Evolutionary conservation across 2,888 invertebrate genomes (phyloP).

Genomic region (Alloscopus bannaensis): DNA sequence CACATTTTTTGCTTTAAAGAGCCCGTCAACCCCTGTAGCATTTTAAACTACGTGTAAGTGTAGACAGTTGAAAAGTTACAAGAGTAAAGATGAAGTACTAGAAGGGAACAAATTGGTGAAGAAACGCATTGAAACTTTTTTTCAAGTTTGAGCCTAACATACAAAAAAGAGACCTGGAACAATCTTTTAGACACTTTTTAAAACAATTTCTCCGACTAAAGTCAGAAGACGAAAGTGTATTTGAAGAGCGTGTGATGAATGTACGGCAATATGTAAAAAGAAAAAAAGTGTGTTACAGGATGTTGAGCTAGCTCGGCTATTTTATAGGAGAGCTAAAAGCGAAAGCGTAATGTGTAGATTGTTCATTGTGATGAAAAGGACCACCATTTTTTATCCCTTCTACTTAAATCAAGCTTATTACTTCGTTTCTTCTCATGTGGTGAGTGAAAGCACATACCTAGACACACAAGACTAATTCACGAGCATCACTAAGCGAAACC

Average conservation of each 20-base stretch:
- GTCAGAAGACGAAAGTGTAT: conserved; percentile 14
- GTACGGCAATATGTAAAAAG: conserved; percentile 19
- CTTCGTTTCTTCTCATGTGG: background rate
- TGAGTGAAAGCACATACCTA: background rate
- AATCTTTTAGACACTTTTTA: conserved; percentile 21
- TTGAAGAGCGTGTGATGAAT: conserved; percentile 14
- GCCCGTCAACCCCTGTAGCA: too few species aligned
- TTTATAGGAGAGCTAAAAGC: background rate
- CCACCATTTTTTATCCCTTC: conserved; percentile 22
- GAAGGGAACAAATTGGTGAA: background rate
- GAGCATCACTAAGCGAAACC: conserved; percentile 5
- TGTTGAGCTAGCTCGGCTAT: background rate
- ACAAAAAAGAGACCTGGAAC: conserved; percentile 2
- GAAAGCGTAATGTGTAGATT: conserved; percentile 14
- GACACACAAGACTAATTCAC: background rate
- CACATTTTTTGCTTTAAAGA: too few species aligned
- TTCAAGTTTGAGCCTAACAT: too few species aligned
- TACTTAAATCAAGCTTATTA: background rate
- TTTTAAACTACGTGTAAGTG: too few species aligned
- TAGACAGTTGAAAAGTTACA: too few species aligned
- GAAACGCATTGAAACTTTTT: too few species aligned
- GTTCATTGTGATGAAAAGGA: conserved; percentile 33
- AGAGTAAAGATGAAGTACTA: background rate
- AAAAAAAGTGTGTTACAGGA: conserved; percentile 5
- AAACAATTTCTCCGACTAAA: conserved; percentile 20